Base-by-base conservation (phyloP, 2,888 invertebrate species). In the Scaptomyza parva region DNA sequence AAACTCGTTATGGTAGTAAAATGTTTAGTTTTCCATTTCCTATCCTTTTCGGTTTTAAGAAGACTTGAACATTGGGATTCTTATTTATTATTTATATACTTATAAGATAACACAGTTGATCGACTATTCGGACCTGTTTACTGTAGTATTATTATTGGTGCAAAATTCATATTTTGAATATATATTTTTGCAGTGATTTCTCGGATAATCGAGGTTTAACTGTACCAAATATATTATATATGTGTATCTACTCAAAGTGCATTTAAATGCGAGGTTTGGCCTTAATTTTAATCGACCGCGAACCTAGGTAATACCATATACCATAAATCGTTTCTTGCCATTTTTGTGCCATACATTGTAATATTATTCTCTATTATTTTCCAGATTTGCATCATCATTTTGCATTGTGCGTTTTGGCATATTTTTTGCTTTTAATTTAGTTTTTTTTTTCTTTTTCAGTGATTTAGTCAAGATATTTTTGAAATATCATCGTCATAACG, bases 1-100 rank as follows among this genome's bases (percentile, higher is more conserved):
- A 40, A 22, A 45, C 28, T 59, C 39, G 11, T 54, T 22, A 40
- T 30, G 40, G 35, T 79, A 79, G 76, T 78, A 82, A 79, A 76
- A 76, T 72, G 51, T 48, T 45, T 52, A 51, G 20, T 22, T 41
- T 45, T 44, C 45, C 48, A 24, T 14, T 37, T 63, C n/a, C n/a
- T 9, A 20, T 14, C 6, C 20, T 14, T 24, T 50, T 37, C 14
- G 24, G 0, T 24, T 17, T 40, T 17, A 30, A 41, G 51, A 60
- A 75, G 43, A 55, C 43, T 28, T 53, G 53, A 78, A 83, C 72
- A 28, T 63, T 63, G 68, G 53, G 55, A 47, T 57, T 22, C 44
- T 45, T 47, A 52, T 28, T 37, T 35, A 52, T 44, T 43, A 52
- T 44, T 43, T 20, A 30, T 35, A 17, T 24, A 17, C 17, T 55